Base-by-base conservation (phyloP, 2,888 invertebrate species). In the Lycaena phlaeas region DNA sequence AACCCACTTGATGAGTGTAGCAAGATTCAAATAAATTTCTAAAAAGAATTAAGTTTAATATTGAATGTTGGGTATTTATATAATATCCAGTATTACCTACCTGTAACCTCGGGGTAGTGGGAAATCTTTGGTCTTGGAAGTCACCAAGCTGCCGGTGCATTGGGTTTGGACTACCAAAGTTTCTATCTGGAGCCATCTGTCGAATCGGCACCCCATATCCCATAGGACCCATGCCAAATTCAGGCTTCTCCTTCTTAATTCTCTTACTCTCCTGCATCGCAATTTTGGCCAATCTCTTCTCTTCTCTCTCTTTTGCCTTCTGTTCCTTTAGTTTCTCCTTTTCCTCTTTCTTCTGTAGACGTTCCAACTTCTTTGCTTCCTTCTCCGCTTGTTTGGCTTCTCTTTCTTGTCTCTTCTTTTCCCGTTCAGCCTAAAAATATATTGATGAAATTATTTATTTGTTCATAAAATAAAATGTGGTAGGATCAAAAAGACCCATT, bases 381-480 rank as follows among this genome's bases (percentile, higher is more conserved):
- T 87, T 87, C 30, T 86, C 84, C 0, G 76, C 73, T 43, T 66
- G 63, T 50, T 82, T 82, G 12, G 79, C 79, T 61, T 87, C 86
- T 9, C 76, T 72, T 53, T 88, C 87, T 52, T 78, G 84, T 0
- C 85, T 66, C 48, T 86, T 86, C 54, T 85, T 87, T 44, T 87
- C 87, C 38, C 85, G 76, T 56, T 87, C 87, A 28, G 76, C 57
- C 76, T 87, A 59, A 3, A 51, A 52, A 3, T 49, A 12, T 6
- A 29, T 38, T 22, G 14, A 17, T 14, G 7, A 17, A n/a, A 6
- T 17, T 12, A 10, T 12, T 28, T n/a, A n/a, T n/a, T n/a, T n/a
- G n/a, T n/a, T n/a, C n/a, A n/a, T n/a, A n/a, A n/a, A n/a, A n/a
- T n/a, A n/a, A n/a, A n/a, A n/a, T n/a, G n/a, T n/a, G n/a, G n/a